Evolutionary conservation across 1,140 invertebrate species (phyloP).

Genomic region (Tribolium castaneum): DNA sequence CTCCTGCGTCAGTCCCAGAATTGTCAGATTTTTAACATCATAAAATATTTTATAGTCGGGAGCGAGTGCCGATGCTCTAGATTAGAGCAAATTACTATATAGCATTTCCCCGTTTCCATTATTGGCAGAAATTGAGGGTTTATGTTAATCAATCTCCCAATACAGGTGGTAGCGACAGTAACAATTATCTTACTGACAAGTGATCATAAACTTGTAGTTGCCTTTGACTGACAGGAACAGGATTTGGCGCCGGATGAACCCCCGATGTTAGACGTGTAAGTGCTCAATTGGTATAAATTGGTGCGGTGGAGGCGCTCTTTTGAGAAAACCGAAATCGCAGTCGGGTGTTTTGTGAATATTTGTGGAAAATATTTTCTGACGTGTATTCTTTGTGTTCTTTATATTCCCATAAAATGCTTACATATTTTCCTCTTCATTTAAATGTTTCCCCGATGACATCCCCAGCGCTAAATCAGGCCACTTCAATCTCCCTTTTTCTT

Average conservation of each 20-base stretch:
- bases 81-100: neutral
- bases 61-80: neutral
- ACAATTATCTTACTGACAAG: slow-evolving; percentile 25
- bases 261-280: slow-evolving; percentile 17
- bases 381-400: slow-evolving; percentile 21
- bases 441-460: neutral
- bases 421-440: slow-evolving; percentile 15
- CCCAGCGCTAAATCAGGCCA: neutral
- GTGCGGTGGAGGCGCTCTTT: neutral
- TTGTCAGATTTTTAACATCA: slow-evolving; percentile 28
- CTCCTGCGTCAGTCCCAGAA: neutral
- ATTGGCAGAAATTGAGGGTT: slow-evolving; percentile 15
- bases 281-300: slow-evolving; percentile 24
- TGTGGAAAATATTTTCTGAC: slow-evolving; percentile 24
- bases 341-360: slow-evolving; percentile 31
- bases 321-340: slow-evolving; percentile 20
- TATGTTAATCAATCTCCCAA: slow-evolving; percentile 29
- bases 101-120: neutral
- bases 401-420: slow-evolving; percentile 23
- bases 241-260: slow-evolving; percentile 27
- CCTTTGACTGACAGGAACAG: slow-evolving; percentile 20
- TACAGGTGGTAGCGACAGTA: slow-evolving; percentile 16
- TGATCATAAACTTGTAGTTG: slow-evolving; percentile 15
- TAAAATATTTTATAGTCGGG: slow-evolving; percentile 21
- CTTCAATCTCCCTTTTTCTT: neutral